Evolutionary conservation across 1,140 invertebrate species (phyloP).

Genomic region (Acromyrmex echinatior): DNA sequence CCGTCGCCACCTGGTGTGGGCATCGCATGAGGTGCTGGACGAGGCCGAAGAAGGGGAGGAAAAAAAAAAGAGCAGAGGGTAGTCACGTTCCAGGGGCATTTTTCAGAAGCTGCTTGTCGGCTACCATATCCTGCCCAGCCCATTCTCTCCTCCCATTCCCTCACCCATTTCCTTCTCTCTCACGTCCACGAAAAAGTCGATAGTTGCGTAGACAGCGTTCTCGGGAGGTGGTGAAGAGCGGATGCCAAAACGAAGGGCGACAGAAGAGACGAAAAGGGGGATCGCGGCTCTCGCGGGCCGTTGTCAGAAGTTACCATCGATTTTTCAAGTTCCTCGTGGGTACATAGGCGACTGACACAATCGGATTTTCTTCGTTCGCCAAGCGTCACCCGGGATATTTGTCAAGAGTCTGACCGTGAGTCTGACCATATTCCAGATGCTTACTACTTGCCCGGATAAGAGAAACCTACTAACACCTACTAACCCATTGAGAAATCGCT

Average conservation of each 20-base stretch:
- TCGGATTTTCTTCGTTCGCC: conserved; percentile 61
- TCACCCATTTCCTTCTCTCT: conserved; percentile 1
- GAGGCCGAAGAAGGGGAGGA: conserved; percentile 36
- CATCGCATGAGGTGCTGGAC: conserved; percentile 41
- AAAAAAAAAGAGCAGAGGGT: conserved; percentile 62
- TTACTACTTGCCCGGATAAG: conserved; percentile 39
- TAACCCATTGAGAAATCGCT: conserved; percentile 12
- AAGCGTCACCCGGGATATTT: conserved; percentile 59
- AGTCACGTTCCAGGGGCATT: conserved; percentile 74
- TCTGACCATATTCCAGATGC: conserved; percentile 31
- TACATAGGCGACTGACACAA: conserved; percentile 60
- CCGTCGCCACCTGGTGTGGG: conserved; percentile 51
- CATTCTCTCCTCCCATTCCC: background rate
- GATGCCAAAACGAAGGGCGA: conserved; percentile 43
- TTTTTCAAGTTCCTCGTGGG: conserved; percentile 60
- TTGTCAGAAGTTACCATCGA: conserved; percentile 60
- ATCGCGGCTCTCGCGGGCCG: conserved; percentile 25
- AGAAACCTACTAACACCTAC: background rate
- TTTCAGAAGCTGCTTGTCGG: conserved; percentile 73
- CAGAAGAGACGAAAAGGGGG: conserved; percentile 19
- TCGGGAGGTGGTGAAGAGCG: conserved; percentile 46
- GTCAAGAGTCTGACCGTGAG: conserved; percentile 34
- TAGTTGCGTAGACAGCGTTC: conserved; percentile 59
- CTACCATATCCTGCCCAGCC: conserved; percentile 59
- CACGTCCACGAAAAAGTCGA: conserved; percentile 54